Base-by-base conservation (phyloP, 1,140 invertebrate genomes). In the Asbolus verrucosus region DNA sequence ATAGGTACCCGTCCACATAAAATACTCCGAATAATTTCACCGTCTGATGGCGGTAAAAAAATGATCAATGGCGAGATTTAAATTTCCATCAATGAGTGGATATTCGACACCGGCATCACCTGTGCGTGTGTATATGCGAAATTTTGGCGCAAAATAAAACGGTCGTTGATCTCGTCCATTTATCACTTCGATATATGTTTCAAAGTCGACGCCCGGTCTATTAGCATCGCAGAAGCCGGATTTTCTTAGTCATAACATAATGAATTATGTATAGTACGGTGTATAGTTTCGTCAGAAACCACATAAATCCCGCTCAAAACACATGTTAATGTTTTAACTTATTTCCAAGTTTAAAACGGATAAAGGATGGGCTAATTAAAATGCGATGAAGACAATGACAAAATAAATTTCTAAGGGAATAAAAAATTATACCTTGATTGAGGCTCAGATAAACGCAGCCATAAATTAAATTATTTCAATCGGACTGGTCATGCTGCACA, bases 231-330 rank as follows among this genome's bases (percentile, higher is more conserved):
- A 62, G 31, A 62, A 62, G 59, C 59, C 59, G 59, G 59, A 62
- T 62, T 62, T 62, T 39, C 31, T 62, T 62, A 62, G 59, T 62
- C 59, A 62, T 39, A 62, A 62, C 59, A 62, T 36, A 36, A 62
- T 62, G 59, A 62, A 39, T 62, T 62, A 62, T 62, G 59, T 62
- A 62, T 62, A 33, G 30, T 62, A 36, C 14, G 14, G 36, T 62
- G 59, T 62, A 33, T 62, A 38, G 59, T 62, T 62, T 62, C 31
- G 59, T 62, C 30, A 62, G 36, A 62, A 62, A 62, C n/a, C 19
- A 15, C 59, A 62, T 62, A 38, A 62, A 38, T 62, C 36, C 59
- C 30, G 30, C 16, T 15, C 11, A 38, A 62, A 36, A 62, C 59
- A 62, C 59, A 62, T 62, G 59, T 36, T 62, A 24, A 21, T 54